Evolutionary conservation across 2,888 invertebrate species (phyloP).

Genomic region (Anticlea derivata): DNA sequence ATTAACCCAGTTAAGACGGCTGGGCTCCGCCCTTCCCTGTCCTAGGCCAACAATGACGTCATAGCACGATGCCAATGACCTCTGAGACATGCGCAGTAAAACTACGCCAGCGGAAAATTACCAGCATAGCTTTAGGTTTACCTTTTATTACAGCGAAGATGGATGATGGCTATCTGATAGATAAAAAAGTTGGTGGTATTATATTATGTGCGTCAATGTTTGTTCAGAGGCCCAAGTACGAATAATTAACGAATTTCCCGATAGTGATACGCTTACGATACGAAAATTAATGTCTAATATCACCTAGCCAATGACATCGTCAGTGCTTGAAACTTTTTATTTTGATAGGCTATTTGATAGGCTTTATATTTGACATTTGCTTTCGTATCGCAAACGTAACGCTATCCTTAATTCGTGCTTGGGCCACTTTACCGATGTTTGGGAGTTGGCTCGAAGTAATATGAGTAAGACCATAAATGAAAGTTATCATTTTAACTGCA

Average conservation of each 20-base stretch:
- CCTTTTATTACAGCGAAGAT: not conserved
- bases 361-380: too few species aligned
- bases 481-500: too few species aligned
- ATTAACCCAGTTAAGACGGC: conserved; percentile 17
- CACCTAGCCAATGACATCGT: too few species aligned
- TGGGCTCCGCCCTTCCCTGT: conserved; percentile 15
- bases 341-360: too few species aligned
- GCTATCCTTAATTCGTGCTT: too few species aligned
- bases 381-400: too few species aligned
- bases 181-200: not conserved
- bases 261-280: too few species aligned
- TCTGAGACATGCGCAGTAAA: conserved; percentile 26
- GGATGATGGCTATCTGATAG: not conserved
- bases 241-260: too few species aligned
- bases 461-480: not conserved
- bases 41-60: conserved; percentile 36
- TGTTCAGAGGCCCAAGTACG: too few species aligned
- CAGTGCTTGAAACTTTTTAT: too few species aligned
- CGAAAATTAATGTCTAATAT: too few species aligned
- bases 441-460: not conserved
- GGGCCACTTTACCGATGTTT: not conserved
- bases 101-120: conserved; percentile 24
- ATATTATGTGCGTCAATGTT: not conserved
- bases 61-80: conserved; percentile 24
- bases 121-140: not conserved